A percentile compares a stretch with the other conserved stretches of the same genome.
These are phyloP conservation scores for Peucedramus taeniatus DNA, from an alignment of 2,113 vertebrate species.

Conservation along the genomic window DNA sequence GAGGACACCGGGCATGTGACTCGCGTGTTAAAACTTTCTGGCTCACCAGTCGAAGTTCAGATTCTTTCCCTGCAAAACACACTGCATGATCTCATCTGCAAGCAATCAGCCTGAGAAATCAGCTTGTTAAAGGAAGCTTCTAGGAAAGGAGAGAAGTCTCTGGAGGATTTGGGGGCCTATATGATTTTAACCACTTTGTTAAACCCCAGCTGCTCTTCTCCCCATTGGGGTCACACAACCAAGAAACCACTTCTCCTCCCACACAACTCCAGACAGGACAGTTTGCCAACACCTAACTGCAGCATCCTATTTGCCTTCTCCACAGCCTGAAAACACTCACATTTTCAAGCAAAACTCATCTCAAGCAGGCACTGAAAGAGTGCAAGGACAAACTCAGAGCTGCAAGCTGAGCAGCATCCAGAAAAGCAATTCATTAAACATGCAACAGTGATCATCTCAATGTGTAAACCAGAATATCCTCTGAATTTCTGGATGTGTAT, in stretches of 20 bases:
- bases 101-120: constrained; percentile 70
- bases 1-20: constrained; percentile 38
- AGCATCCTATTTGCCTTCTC: background rate
- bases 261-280: constrained; percentile 7
- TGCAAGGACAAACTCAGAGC: background rate
- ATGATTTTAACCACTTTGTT: constrained; percentile 57
- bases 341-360: background rate
- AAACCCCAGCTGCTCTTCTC: constrained; percentile 51
- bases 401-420: background rate
- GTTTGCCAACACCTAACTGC: constrained; percentile 9
- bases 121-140: constrained; percentile 69
- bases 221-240: constrained; percentile 24
- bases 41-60: constrained; percentile 7
- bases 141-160: constrained; percentile 63
- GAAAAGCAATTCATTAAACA: background rate
- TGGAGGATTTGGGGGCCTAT: constrained; percentile 41
- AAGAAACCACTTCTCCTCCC: constrained; percentile 27
- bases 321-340: background rate
- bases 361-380: background rate
- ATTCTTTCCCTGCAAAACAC: constrained; percentile 61
- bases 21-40: constrained; percentile 45
- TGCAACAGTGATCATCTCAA: background rate
- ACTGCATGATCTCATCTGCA: constrained; percentile 67
- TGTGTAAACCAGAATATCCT: background rate
- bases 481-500: background rate